Evolutionary conservation across 92 coral and sea anemone genomes (phyloP).

Genomic region (Zoanthus sociatus): DNA sequence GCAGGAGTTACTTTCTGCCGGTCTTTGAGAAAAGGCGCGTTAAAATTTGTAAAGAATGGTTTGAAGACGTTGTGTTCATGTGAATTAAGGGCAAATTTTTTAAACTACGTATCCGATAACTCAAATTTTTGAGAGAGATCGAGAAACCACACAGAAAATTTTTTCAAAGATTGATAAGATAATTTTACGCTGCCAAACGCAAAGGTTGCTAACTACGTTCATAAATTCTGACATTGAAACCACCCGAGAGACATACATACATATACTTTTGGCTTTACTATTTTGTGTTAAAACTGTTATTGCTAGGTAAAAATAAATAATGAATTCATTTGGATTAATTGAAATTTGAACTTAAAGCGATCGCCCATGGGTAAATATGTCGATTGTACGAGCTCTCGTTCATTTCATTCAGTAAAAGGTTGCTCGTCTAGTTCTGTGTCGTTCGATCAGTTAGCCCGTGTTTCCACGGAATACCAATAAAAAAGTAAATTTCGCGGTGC

Average conservation of each 20-base stretch:
- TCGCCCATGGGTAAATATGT: neutral
- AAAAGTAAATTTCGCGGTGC: neutral
- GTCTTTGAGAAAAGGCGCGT: slow-evolving; percentile 38
- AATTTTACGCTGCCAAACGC: neutral
- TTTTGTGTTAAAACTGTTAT: neutral
- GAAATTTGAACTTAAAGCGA: neutral
- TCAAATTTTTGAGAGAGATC: slow-evolving; percentile 9
- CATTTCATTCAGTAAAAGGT: neutral
- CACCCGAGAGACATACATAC: neutral
- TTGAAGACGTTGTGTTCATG: slow-evolving; percentile 18
- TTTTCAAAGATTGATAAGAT: neutral
- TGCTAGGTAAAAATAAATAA: neutral
- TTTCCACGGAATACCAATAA: neutral
- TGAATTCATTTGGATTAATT: neutral
- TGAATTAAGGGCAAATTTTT: slow-evolving; percentile 5
- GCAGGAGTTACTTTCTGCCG: slow-evolving; percentile 28
- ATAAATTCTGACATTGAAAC: slow-evolving; percentile 26
- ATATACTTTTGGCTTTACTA: neutral
- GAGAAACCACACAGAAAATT: slow-evolving; percentile 1
- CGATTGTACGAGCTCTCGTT: neutral
- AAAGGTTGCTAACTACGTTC: slow-evolving; percentile 13
- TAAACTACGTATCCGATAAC: neutral
- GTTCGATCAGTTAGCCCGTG: neutral
- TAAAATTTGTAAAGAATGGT: neutral
- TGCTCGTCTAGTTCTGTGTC: neutral